These are phyloP conservation scores for Pleuronectes platessa DNA, from an alignment of 2,113 vertebrate genomes.

Conservation along the genomic window DNA sequence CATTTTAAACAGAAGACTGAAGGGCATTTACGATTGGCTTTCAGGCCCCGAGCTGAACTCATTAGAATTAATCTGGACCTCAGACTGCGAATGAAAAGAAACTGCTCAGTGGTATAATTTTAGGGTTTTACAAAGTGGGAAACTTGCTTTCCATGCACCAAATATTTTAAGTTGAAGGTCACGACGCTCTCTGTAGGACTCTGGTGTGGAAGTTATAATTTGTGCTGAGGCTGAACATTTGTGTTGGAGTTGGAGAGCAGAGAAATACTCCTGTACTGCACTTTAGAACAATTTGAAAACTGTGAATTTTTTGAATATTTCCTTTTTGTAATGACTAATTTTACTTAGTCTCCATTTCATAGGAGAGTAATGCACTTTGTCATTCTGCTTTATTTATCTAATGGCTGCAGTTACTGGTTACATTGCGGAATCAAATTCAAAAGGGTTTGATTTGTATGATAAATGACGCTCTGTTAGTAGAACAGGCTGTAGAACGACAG, in stretches of 20 bases:
- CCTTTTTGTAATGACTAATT: slow-evolving; percentile 3
- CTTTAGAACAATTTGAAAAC: not conserved
- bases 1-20: slow-evolving; percentile 62
- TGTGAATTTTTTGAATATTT: slow-evolving; percentile 1
- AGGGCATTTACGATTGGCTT: slow-evolving; percentile 69
- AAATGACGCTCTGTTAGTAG: no score
- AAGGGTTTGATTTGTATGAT: no score
- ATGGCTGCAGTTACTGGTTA: no score
- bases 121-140: slow-evolving; percentile 45
- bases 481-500: no score
- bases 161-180: slow-evolving; percentile 69
- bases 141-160: slow-evolving; percentile 59
- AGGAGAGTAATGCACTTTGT: not conserved
- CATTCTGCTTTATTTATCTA: no score
- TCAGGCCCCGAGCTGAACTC: slow-evolving; percentile 48
- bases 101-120: slow-evolving; percentile 60
- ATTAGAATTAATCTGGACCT: slow-evolving; percentile 69
- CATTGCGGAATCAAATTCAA: no score
- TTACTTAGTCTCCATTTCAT: not conserved
- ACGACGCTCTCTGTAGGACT: slow-evolving; percentile 43
- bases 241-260: slow-evolving; percentile 10
- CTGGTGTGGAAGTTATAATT: slow-evolving; percentile 31
- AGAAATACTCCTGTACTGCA: not conserved
- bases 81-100: slow-evolving; percentile 63
- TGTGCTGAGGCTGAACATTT: slow-evolving; percentile 49